phyloP scores from a whole-genome alignment of 2,888 invertebrate genomes.

The Andrena dorsata region DNA sequence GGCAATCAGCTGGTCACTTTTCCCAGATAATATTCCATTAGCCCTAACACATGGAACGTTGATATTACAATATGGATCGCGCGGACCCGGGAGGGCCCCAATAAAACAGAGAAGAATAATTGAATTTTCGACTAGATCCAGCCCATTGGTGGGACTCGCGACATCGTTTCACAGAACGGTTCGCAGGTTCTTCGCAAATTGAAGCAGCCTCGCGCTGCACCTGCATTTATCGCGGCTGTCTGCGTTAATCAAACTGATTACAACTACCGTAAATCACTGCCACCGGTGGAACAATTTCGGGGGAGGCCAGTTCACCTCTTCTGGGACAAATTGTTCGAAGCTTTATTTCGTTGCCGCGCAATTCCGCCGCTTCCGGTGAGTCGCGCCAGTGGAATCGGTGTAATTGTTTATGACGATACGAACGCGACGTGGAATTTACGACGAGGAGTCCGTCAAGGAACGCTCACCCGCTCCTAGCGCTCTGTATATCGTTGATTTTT shows the following conservation, averaged over 20 bases:
- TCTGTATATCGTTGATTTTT: not conserved
- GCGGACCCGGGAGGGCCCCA: not conserved
- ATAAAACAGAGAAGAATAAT: not conserved
- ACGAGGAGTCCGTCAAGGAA: slow-evolving; percentile 5
- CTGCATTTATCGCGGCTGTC: slow-evolving; percentile 61
- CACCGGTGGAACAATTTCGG: slow-evolving; percentile 59
- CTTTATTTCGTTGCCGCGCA: slow-evolving; percentile 52
- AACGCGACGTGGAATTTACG: slow-evolving; percentile 9
- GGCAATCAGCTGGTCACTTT: no score
- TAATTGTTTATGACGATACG: slow-evolving; percentile 32
- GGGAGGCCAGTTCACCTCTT: slow-evolving; percentile 52
- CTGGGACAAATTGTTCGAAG: slow-evolving; percentile 58
- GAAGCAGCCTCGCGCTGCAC: slow-evolving; percentile 44
- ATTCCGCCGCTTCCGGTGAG: slow-evolving; percentile 16
- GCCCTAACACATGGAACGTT: not conserved
- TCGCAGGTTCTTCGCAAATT: slow-evolving; percentile 52
- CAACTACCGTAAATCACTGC: slow-evolving; percentile 59
- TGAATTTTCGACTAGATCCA: slow-evolving; percentile 26
- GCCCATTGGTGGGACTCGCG: slow-evolving; percentile 23
- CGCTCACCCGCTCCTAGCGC: not conserved
- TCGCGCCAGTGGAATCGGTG: slow-evolving; percentile 26
- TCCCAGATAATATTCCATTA: no score
- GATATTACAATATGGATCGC: not conserved
- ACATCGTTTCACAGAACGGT: slow-evolving; percentile 20
- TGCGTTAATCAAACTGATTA: slow-evolving; percentile 64